These are phyloP conservation scores for Chironomus riparius DNA, from an alignment of 2,888 invertebrate species.

Conservation along the genomic window DNA sequence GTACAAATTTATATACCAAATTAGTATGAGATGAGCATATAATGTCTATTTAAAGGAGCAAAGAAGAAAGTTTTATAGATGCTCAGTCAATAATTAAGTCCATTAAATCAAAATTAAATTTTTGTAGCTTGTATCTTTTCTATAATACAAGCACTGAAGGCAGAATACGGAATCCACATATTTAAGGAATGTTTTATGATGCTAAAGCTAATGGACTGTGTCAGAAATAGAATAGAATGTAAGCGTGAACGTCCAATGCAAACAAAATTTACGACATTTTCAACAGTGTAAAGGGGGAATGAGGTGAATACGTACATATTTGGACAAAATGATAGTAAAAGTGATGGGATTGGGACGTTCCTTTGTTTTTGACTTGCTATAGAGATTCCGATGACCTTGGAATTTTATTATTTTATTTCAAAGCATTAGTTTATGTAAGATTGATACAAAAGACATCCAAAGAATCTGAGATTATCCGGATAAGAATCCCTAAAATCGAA, in stretches of 20 bases:
- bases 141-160: background rate
- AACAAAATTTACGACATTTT: slow-evolving; percentile 5
- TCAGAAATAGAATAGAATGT: background rate
- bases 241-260: background rate
- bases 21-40: too few relatives aligned
- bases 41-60: background rate
- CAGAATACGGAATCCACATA: background rate
- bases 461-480: too few relatives aligned
- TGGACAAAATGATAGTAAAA: too few relatives aligned
- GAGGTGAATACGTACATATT: too few relatives aligned
- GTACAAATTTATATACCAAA: too few relatives aligned
- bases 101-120: slow-evolving; percentile 27
- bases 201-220: slow-evolving; percentile 4
- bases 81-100: slow-evolving; percentile 17
- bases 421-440: too few relatives aligned
- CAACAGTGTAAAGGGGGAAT: too few relatives aligned
- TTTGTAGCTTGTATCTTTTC: background rate
- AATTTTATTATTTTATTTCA: too few relatives aligned
- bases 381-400: too few relatives aligned
- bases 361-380: too few relatives aligned
- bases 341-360: too few relatives aligned
- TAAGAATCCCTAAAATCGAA: background rate
- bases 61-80: background rate
- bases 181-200: slow-evolving; percentile 23
- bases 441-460: too few relatives aligned